Evolutionary conservation across 2,797 vertebrate genomes (phyloP).

Genomic region (Parotocinclus haroldoi): DNA sequence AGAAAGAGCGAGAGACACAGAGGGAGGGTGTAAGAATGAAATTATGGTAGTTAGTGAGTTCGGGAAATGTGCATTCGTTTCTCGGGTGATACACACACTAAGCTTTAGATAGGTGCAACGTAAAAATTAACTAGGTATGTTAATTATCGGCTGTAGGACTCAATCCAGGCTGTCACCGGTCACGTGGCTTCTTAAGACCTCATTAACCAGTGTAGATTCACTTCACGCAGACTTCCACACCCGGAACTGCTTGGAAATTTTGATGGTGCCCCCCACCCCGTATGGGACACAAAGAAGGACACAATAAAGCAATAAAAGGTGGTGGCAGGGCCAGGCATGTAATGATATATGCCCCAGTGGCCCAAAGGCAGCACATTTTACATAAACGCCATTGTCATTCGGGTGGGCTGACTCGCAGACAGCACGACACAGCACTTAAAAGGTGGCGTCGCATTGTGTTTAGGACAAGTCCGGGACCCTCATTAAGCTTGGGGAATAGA

Average conservation of each 20-base stretch:
- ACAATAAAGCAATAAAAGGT: conserved; percentile 78
- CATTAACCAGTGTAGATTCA: no score
- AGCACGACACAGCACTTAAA: conserved; percentile 45
- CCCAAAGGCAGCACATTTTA: conserved; percentile 75
- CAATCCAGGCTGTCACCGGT: no score
- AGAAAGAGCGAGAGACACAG: conserved; percentile 60
- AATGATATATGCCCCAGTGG: conserved; percentile 62
- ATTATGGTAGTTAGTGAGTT: conserved; percentile 57
- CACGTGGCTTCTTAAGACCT: no score
- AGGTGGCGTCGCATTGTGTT: conserved; percentile 32
- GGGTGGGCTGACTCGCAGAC: conserved; percentile 66
- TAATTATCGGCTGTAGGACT: background rate
- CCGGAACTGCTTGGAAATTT: conserved; percentile 64
- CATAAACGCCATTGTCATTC: conserved; percentile 76
- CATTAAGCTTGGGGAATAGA: background rate
- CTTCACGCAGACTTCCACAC: background rate
- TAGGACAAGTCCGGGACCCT: conserved; percentile 10
- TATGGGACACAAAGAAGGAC: conserved; percentile 64
- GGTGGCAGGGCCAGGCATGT: conserved; percentile 67
- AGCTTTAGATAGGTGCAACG: background rate
- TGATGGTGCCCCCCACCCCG: conserved; percentile 63
- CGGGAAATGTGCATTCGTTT: conserved; percentile 63
- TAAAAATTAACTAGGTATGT: background rate
- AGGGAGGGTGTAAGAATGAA: conserved; percentile 44
- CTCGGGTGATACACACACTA: conserved; percentile 33